Evolutionary conservation across 1,140 invertebrate genomes (phyloP), one percentile per base, ranked within the genome.

Genomic region (Trichonephila inaurata): DNA sequence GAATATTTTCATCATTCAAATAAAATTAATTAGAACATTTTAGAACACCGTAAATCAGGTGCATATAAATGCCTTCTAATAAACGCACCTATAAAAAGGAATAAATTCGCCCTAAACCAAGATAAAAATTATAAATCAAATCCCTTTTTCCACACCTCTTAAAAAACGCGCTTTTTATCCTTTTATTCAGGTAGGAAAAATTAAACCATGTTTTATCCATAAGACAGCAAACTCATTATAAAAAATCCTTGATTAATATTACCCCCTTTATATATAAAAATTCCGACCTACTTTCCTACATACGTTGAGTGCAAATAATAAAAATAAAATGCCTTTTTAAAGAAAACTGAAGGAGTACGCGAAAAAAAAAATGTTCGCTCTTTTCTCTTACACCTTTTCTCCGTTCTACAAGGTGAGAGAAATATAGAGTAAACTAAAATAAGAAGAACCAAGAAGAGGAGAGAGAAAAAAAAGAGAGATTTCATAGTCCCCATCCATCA

Each of bases 401-500:
- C 44, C 33, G 5, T 64, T 33, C 77, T 77, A 83, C 77, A 91
- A 91, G 89, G 89, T 91, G 77, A 91, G 72, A 77, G 89, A 91
- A 91, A 91, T 83, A 91, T 83, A 91, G 72, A 91, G 69, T 77
- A 83, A 91, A 83, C 19, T 40, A 72, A 92, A 72, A 92, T 24
- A 19, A 33, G 44, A 40, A 87, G 44, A 16, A 40, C 72, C 24
- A 92, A 58, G 5, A 33, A 18, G 72, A 18, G 12, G 3, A 18
- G 33, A 2, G n/a, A 10, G n/a, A 81, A 58, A 85, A 28, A 28
- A 86, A 87, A 86, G 58, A 72, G 60, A 83, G 83, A 87, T 93
- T 89, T 82, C 85, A 89, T 81, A 44, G 66, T 62, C 72, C 93
- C 93, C 87, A 94, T 94, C 93, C 88, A 94, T 94, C 93, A 94